Conservation (phyloP, 2,113 vertebrate genomes). For the Microcebus murinus region DNA sequence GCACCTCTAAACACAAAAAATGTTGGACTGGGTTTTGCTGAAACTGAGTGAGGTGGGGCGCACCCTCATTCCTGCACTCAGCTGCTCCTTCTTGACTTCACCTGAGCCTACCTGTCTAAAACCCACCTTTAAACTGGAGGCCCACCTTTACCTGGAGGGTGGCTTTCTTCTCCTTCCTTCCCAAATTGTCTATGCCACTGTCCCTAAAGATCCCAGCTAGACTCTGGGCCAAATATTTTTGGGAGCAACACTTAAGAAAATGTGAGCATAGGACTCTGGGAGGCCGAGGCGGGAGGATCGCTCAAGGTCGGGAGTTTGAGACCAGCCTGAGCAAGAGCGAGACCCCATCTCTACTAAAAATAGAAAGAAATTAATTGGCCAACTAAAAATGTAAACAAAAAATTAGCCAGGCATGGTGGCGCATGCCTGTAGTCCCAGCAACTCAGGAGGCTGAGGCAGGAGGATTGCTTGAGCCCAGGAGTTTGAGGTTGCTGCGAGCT, state of each 20-base stretch:
- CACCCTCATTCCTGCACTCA: neutral
- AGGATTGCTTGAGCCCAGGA: too few relatives aligned
- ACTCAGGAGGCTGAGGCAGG: too few relatives aligned
- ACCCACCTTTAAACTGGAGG: slow-evolving; percentile 71
- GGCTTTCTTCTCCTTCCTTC: slow-evolving; percentile 33
- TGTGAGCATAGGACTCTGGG: neutral
- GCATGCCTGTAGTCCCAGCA: too few relatives aligned
- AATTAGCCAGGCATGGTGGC: too few relatives aligned
- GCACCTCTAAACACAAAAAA: slow-evolving; percentile 89
- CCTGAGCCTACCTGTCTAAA: slow-evolving; percentile 8
- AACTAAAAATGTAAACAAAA: too few relatives aligned
- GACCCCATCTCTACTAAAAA: too few relatives aligned
- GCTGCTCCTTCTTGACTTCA: neutral
- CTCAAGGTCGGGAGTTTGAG: too few relatives aligned
- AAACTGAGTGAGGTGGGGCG: slow-evolving; percentile 90
- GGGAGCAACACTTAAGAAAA: slow-evolving; percentile 72
- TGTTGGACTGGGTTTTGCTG: slow-evolving; percentile 90
- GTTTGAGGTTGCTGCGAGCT: too few relatives aligned
- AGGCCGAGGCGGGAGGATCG: too few relatives aligned
- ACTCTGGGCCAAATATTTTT: slow-evolving; percentile 34
- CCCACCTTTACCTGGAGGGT: neutral
- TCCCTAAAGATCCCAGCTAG: neutral
- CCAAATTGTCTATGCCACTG: neutral
- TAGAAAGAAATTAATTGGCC: too few relatives aligned
- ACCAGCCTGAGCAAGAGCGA: too few relatives aligned